Percentiles rank a stretch among this genome's conserved stretches.
These are phyloP conservation scores for Drosophila stalkeri DNA, from an alignment of 2,888 invertebrate genomes.

Conservation along the genomic window DNA sequence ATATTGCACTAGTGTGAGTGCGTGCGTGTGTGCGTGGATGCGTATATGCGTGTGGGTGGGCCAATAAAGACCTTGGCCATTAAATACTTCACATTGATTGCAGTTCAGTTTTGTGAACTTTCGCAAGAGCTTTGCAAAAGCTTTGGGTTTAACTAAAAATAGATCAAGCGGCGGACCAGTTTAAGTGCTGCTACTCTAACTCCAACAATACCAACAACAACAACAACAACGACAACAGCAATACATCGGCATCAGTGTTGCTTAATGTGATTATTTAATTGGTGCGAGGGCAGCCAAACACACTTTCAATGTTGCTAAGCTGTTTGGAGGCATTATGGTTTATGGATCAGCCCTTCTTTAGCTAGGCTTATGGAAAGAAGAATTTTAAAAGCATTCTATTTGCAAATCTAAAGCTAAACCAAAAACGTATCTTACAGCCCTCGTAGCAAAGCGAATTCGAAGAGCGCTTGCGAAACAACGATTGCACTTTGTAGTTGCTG, in stretches of 20 bases:
- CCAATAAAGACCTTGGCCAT: constrained; percentile 47
- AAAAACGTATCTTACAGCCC: constrained; percentile 12
- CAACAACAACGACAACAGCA: constrained; percentile 17
- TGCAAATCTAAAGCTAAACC: not conserved
- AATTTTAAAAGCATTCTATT: not conserved
- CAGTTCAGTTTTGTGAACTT: constrained; percentile 37
- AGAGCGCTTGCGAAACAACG: constrained; percentile 41
- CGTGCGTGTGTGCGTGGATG: not conserved
- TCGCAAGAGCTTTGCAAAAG: constrained; percentile 45
- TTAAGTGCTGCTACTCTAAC: constrained; percentile 50
- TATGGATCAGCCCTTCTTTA: no score
- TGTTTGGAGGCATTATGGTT: not conserved
- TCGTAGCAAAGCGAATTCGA: constrained; percentile 30
- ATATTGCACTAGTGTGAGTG: not conserved
- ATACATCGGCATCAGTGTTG: constrained; percentile 23
- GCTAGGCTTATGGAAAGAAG: not conserved
- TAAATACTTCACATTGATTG: constrained; percentile 51
- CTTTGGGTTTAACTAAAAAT: constrained; percentile 63
- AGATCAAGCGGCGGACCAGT: constrained; percentile 72
- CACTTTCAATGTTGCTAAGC: not conserved
- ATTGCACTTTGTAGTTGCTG: constrained; percentile 38
- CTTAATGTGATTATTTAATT: constrained; percentile 38
- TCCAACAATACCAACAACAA: constrained; percentile 44
- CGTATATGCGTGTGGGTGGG: constrained; percentile 36
- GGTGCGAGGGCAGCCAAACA: constrained; percentile 29